A percentile compares a stretch with the other conserved stretches of the same genome.
phyloP scores from a whole-genome alignment of 1,140 invertebrate species.

The Arion vulgaris region DNA sequence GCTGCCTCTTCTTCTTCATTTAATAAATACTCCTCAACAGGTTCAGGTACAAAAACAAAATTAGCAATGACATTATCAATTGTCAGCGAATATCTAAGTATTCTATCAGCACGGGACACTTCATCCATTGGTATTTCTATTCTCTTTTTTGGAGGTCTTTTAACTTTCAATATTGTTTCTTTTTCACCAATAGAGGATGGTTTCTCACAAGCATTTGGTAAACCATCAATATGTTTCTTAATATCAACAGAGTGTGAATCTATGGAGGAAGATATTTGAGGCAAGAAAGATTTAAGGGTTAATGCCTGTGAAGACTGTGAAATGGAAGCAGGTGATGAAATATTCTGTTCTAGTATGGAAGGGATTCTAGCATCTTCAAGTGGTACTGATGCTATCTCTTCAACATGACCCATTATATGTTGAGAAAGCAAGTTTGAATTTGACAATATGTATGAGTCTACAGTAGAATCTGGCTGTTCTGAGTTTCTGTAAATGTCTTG shows the following conservation, averaged over 20 bases:
- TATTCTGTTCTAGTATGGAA: background rate
- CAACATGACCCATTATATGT: background rate
- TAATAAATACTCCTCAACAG: constrained; percentile 25
- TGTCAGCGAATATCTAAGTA: constrained; percentile 20
- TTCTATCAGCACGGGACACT: constrained; percentile 23
- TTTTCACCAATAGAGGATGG: background rate
- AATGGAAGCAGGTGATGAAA: background rate
- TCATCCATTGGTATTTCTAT: constrained; percentile 33
- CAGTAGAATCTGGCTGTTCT: background rate
- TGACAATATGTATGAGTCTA: background rate
- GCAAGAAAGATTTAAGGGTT: background rate
- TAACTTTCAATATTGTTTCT: constrained; percentile 5
- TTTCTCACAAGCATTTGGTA: background rate
- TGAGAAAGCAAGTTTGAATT: background rate
- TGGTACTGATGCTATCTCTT: background rate
- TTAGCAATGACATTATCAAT: constrained; percentile 43
- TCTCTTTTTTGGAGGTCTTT: constrained; percentile 37
- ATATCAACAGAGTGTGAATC: background rate
- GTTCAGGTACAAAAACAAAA: constrained; percentile 41
- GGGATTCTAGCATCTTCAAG: background rate
- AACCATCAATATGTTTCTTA: background rate
- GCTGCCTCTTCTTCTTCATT: constrained; percentile 36
- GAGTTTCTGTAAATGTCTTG: background rate
- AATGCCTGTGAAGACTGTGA: background rate
- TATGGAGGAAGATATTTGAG: background rate